phyloP scores from a whole-genome alignment of 2,888 invertebrate species.

The Dasysyrphus albostriatus region DNA sequence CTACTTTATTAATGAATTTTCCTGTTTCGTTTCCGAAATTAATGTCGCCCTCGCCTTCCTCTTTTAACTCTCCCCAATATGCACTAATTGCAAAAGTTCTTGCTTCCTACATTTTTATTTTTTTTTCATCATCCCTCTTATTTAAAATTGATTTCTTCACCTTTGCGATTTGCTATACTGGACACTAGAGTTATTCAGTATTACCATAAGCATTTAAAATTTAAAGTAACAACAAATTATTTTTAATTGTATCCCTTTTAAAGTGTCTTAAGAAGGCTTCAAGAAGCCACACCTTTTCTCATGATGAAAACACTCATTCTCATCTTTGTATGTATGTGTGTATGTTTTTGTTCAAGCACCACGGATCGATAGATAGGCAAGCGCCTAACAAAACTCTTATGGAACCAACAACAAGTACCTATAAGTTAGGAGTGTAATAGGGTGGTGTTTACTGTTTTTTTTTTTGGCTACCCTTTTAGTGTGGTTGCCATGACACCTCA shows the following conservation, averaged over 20 bases:
- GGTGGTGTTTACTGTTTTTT: background rate
- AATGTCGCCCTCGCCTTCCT: slow-evolving; percentile 26
- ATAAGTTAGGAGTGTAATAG: background rate
- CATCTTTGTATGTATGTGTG: background rate
- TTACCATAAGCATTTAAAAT: background rate
- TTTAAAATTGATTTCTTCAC: slow-evolving; percentile 17
- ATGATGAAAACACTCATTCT: slow-evolving; percentile 13
- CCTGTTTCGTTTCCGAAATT: slow-evolving; percentile 45
- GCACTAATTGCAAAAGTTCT: slow-evolving; percentile 63
- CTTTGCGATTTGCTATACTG: background rate
- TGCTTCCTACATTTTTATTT: background rate
- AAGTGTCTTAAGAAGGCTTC: slow-evolving; percentile 15
- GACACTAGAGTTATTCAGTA: slow-evolving; percentile 1
- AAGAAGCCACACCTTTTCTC: slow-evolving; percentile 41
- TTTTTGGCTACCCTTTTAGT: slow-evolving; percentile 21
- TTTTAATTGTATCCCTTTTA: slow-evolving; percentile 23
- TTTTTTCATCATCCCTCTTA: background rate
- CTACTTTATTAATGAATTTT: slow-evolving; percentile 53
- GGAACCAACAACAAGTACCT: slow-evolving; percentile 14
- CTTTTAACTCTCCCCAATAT: background rate
- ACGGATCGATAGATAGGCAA: slow-evolving; percentile 36
- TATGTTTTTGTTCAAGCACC: background rate
- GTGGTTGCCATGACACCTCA: slow-evolving; percentile 59
- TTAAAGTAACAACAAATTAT: background rate
- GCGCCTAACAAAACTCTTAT: slow-evolving; percentile 8